Base-by-base conservation (phyloP, 2,113 vertebrate genomes). In the Australoheros scitulus region DNA sequence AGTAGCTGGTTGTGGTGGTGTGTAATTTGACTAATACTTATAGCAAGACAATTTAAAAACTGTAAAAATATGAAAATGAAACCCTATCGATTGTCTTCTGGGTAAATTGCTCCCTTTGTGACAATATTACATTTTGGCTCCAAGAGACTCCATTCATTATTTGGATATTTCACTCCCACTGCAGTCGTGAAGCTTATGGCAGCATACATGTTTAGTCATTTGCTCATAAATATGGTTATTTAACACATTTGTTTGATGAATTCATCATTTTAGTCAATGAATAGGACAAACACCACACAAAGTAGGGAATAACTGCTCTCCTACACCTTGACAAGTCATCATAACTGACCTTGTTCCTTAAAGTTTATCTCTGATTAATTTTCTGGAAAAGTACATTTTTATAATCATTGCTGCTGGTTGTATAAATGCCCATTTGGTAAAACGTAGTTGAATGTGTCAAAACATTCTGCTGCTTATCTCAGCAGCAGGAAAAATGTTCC, bases 401-500 rank as follows among this genome's bases (percentile, higher is more conserved):
- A 63, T 75, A 18, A 59, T 76, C 41, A 78, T 68, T 76, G 56
- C 56, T 29, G 13, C 68, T n/a, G 58, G 58, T 77, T 75, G 61
- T 70, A 24, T 75, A 75, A 85, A 59, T 34, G 26, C 41, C 10
- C 24, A 61, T 87, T 83, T 82, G 77, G 61, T 77, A 58, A 32
- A 61, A 86, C 85, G 82, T 41, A 56, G 11, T 75, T 74, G 20
- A 32, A 84, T 50, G 59, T 76, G 61, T 87, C 76, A 86, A 84
- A 81, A 82, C 61, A 68, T 79, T 79, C 79, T 74, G 80, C 80
- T 61, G 88, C 65, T 87, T 77, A 64, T 70, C 81, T 76, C 74
- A 84, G 68, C 72, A 64, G 80, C 64, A 29, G 26, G 61, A 87
- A 89, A 89, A 74, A 89, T 90, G 77, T 89, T 84, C 26, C 72